A percentile compares a stretch with the other conserved stretches of the same genome.
Evolutionary conservation across 2,113 vertebrate genomes (phyloP).

Genomic region (Tringa solitaria): DNA sequence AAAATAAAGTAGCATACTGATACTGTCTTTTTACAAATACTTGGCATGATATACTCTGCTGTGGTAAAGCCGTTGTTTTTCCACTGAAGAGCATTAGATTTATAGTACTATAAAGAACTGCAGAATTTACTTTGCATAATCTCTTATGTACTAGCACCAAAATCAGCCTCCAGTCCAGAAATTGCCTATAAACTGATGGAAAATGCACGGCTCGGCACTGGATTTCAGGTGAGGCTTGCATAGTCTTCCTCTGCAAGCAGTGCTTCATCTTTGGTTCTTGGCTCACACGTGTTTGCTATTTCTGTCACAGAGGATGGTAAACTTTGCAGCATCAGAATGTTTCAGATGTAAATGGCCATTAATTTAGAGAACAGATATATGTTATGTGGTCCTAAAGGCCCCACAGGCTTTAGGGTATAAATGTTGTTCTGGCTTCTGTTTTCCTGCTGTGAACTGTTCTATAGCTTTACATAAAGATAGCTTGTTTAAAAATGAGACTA

Average conservation of each 20-base stretch:
- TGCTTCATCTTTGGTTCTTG: background rate
- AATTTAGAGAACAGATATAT: conserved; percentile 23
- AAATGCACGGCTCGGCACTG: background rate
- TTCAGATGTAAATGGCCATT: background rate
- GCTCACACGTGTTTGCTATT: background rate
- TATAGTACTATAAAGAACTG: background rate
- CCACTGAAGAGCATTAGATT: background rate
- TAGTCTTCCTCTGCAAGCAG: background rate
- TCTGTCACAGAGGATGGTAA: background rate
- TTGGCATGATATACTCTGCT: background rate
- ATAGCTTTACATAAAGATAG: background rate
- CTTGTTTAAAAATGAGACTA: background rate
- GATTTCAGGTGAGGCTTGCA: background rate
- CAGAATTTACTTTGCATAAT: background rate
- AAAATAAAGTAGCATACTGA: background rate
- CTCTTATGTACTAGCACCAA: background rate
- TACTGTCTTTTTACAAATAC: background rate
- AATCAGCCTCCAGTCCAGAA: background rate
- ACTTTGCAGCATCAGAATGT: background rate
- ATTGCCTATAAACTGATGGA: background rate
- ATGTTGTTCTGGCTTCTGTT: background rate
- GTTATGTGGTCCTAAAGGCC: conserved; percentile 47
- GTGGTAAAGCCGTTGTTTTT: background rate
- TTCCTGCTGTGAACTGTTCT: background rate
- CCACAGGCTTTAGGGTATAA: conserved; percentile 31